Evolutionary conservation across 2,888 invertebrate genomes (phyloP).

Genomic region (Rhamnusium bicolor): DNA sequence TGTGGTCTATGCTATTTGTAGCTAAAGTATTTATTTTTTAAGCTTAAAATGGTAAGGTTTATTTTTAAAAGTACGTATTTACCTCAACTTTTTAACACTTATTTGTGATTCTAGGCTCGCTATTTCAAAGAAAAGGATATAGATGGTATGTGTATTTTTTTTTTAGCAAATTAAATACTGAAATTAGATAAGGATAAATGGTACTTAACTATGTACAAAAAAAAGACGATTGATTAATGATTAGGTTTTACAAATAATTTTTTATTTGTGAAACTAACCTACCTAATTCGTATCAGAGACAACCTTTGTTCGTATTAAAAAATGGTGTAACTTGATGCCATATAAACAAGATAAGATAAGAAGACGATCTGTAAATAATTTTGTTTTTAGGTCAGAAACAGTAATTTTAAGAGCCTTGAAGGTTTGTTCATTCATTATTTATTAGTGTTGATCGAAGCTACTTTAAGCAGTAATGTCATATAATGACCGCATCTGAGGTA

Average conservation of each 20-base stretch:
- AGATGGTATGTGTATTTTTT: conserved; percentile 80
- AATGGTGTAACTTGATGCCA: not conserved
- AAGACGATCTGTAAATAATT: not conserved
- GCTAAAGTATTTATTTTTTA: conserved; percentile 28
- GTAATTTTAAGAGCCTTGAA: not conserved
- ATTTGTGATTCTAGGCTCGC: conserved; percentile 80
- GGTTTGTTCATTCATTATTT: no score
- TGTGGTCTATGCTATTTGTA: not conserved
- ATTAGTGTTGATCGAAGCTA: no score
- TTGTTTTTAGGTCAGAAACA: not conserved
- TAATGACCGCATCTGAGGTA: no score
- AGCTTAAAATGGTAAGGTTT: conserved; percentile 50
- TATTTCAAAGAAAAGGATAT: conserved; percentile 96
- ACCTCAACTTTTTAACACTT: not conserved
- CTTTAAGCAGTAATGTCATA: no score
- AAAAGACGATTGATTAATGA: no score
- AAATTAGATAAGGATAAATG: no score
- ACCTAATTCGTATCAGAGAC: not conserved
- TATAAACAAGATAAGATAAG: not conserved
- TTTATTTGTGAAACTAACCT: not conserved
- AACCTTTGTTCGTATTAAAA: no score
- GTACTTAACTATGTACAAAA: no score
- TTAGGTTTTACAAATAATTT: not conserved
- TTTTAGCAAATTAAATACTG: not conserved
- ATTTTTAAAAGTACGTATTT: not conserved